phyloP scores from a whole-genome alignment of 2,888 invertebrate species.

The Globia sparganii region DNA sequence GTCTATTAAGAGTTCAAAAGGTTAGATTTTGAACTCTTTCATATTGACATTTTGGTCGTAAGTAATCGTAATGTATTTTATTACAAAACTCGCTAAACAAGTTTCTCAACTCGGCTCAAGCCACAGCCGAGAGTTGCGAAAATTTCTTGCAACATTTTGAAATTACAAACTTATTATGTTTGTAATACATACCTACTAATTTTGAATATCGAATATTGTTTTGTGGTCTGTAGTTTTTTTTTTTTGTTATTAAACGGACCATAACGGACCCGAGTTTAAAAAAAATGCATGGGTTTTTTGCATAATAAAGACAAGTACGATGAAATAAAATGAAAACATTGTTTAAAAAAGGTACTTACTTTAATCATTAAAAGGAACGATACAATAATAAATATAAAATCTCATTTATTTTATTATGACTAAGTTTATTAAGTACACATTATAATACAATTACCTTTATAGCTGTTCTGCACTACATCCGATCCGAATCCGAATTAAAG shows the following conservation, averaged over 20 bases:
- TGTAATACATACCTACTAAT: constrained; percentile 22
- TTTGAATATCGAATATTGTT: constrained; percentile 13
- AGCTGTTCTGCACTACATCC: too few relatives aligned
- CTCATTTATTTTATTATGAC: constrained; percentile 49
- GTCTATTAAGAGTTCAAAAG: not conserved
- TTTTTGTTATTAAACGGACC: not conserved
- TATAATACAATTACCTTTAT: too few relatives aligned
- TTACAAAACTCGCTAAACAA: constrained; percentile 54
- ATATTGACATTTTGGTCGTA: constrained; percentile 46
- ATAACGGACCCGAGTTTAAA: not conserved
- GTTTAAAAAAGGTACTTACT: constrained; percentile 38
- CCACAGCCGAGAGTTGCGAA: constrained; percentile 29
- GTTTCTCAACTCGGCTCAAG: constrained; percentile 46
- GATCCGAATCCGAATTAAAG: too few relatives aligned
- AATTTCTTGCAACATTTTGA: constrained; percentile 41
- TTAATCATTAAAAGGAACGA: constrained; percentile 51
- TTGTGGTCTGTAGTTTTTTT: not conserved
- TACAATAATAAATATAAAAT: constrained; percentile 50
- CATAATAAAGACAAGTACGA: not conserved
- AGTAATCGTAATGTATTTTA: constrained; percentile 32
- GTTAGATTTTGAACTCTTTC: constrained; percentile 22
- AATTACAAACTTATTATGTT: constrained; percentile 14
- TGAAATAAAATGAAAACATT: constrained; percentile 4
- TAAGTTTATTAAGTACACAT: constrained; percentile 53
- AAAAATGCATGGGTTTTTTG: not conserved